These are phyloP conservation scores for Recurvirostra avosetta DNA, from an alignment of 2,113 vertebrate genomes.

Conservation along the genomic window DNA sequence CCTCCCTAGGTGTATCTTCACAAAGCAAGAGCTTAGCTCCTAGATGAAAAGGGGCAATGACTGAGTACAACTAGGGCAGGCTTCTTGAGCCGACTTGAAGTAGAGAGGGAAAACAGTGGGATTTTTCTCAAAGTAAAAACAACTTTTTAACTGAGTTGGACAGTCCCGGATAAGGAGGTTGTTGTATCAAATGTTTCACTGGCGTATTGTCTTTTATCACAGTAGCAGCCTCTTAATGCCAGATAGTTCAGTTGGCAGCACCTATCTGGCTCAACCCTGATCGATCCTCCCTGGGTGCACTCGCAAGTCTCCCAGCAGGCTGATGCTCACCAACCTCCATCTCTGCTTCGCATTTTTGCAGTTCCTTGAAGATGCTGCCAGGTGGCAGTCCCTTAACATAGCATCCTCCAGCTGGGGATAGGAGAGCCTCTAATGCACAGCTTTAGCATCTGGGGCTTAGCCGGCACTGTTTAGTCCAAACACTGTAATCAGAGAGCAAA, in stretches of 20 bases:
- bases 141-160: neutral
- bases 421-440: neutral
- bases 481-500: neutral
- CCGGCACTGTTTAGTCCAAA: neutral
- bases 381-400: constrained; percentile 62
- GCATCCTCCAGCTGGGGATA: neutral
- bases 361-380: constrained; percentile 52
- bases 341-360: neutral
- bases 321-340: neutral
- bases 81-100: neutral
- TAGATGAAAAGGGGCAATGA: neutral
- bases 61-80: neutral
- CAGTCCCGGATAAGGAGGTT: neutral
- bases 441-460: neutral
- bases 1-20: neutral
- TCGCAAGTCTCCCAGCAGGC: neutral
- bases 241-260: neutral
- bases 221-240: accelerated
- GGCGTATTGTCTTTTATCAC: neutral
- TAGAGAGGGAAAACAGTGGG: neutral
- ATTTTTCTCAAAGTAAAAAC: neutral
- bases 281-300: neutral
- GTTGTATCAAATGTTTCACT: neutral
- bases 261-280: neutral
- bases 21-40: neutral